Base-by-base conservation (phyloP, 2,113 vertebrate species). In the Acanthisitta chloris region DNA sequence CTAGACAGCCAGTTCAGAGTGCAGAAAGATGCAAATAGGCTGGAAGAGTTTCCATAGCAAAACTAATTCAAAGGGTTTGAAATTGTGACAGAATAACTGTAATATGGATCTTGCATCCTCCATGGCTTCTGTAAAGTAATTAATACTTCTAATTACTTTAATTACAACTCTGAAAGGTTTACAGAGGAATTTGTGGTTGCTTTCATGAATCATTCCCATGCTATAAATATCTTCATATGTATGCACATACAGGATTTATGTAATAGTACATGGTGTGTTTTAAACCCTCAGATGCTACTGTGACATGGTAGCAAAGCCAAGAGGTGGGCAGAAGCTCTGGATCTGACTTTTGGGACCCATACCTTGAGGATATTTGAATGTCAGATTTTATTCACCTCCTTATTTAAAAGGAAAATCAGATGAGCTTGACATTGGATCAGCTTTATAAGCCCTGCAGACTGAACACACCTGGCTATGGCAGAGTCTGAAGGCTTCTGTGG, bases 131-230 rank as follows among this genome's bases (percentile, higher is more conserved):
- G 54, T 66, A 71, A 89, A 82, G 62, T 91, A 71, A 92, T 92
- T 96, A 90, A 88, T 88, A 86, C 33, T 66, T 91, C 77, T 93
- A 83, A 91, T 88, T 79, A 71, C n/a, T 77, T 90, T 90, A 83
- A 90, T 90, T 90, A 77, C 48, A 79, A 48, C 62, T 74, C 34
- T 48, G 71, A 71, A 66, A 80, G 61, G 31, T 86, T 86, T 86
- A 89, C 77, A 84, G 58, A 70, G 48, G 52, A 95, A 91, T 86
- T 82, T 93, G 90, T 82, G 66, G 82, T 93, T 86, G 81, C 62
- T 93, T 95, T 96, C 58, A 89, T 83, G 88, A 83, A 77, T 95
- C 93, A 86, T 83, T 93, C 84, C 88, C 84, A 67, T 80, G 64
- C 67, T 95, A 89, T 86, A 89, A 93, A 81, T 91, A 83, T 42